Conservation (phyloP, 92 coral and sea anemone species). For the Phenganax subtilis region DNA sequence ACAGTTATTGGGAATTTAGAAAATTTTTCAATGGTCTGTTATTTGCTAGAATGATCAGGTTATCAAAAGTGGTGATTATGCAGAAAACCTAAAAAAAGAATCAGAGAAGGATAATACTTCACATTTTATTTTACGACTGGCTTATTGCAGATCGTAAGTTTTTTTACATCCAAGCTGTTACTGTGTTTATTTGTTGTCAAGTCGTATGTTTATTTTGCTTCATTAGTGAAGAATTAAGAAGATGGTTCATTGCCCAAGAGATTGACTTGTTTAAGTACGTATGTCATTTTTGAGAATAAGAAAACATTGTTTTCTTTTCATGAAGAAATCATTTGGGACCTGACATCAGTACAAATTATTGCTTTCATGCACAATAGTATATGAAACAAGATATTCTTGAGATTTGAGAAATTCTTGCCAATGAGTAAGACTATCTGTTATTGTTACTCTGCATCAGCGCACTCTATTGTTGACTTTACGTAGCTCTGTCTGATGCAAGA, state of each 20-base stretch:
- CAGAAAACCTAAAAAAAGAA: slow-evolving; percentile 51
- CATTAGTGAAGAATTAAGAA: slow-evolving; percentile 75
- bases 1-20: background rate
- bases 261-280: slow-evolving; percentile 90
- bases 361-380: no score
- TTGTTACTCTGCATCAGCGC: no score
- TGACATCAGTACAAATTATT: no score
- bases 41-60: slow-evolving; percentile 13
- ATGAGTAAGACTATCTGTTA: no score
- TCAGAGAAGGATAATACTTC: slow-evolving; percentile 74
- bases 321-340: no score
- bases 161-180: no score
- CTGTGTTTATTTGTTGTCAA: background rate
- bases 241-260: slow-evolving; percentile 92
- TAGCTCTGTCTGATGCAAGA: no score
- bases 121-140: slow-evolving; percentile 90
- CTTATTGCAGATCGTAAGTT: slow-evolving; percentile 98
- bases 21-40: background rate
- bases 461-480: no score
- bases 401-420: no score
- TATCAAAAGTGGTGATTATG: background rate
- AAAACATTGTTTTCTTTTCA: background rate
- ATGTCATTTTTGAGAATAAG: background rate
- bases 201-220: background rate
- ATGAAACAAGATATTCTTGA: no score